Evolutionary conservation across 2,888 invertebrate genomes (phyloP).

Genomic region (Nymphalis polychloros): DNA sequence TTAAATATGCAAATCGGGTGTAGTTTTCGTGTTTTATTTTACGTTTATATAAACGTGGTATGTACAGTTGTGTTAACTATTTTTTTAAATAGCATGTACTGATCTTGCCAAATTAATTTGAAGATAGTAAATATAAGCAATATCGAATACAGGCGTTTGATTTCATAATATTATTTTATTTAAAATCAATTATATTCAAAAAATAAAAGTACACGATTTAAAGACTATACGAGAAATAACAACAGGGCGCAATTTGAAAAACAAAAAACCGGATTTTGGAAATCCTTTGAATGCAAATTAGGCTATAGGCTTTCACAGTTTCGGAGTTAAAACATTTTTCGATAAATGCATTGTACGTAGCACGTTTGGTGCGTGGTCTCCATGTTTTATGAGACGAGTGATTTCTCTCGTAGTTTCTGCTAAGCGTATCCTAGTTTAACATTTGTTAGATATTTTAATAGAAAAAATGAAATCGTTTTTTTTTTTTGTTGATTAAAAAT

Average conservation of each 20-base stretch:
- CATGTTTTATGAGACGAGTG: slow-evolving; percentile 17
- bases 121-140: no score
- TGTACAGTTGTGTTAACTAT: no score
- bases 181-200: not conserved
- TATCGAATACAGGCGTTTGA: no score
- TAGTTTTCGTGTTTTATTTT: no score
- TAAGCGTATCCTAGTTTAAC: not conserved
- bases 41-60: no score
- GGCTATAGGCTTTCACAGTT: slow-evolving; percentile 35
- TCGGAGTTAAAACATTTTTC: slow-evolving; percentile 31
- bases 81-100: no score
- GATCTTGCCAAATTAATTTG: no score
- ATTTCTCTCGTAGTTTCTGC: slow-evolving; percentile 4
- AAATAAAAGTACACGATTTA: slow-evolving; percentile 20
- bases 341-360: slow-evolving; percentile 27
- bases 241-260: slow-evolving; percentile 34
- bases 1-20: no score
- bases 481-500: no score
- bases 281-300: slow-evolving; percentile 37
- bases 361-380: slow-evolving; percentile 19
- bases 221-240: slow-evolving; percentile 1
- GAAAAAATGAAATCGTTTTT: not conserved
- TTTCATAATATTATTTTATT: no score
- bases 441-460: not conserved
- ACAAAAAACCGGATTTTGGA: slow-evolving; percentile 28